phyloP scores from a whole-genome alignment of 2,113 vertebrate genomes.

The Coracopsis vasa region DNA sequence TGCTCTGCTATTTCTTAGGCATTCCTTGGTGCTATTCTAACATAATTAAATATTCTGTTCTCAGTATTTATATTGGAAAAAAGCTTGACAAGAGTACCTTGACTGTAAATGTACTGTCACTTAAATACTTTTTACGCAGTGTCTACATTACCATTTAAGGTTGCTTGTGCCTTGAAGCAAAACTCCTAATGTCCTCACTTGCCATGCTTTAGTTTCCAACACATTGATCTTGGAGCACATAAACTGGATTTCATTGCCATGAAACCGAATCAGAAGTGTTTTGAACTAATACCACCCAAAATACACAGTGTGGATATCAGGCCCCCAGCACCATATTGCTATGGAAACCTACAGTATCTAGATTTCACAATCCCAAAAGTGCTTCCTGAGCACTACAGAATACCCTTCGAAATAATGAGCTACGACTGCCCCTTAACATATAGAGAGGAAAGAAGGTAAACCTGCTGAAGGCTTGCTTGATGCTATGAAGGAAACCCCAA shows the following conservation, averaged over 20 bases:
- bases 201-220: not conserved
- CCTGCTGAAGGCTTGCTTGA: not conserved
- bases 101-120: not conserved
- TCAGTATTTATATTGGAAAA: not conserved
- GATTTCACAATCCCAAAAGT: not conserved
- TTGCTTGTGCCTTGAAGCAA: not conserved
- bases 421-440: not conserved
- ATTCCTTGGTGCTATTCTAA: not conserved
- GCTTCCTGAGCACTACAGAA: not conserved
- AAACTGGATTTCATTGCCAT: not conserved
- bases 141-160: not conserved
- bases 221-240: not conserved
- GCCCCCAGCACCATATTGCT: not conserved
- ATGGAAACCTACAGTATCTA: not conserved
- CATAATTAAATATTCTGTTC: not conserved
- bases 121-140: not conserved
- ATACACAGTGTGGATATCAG: not conserved
- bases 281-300: not conserved
- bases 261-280: not conserved
- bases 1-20: not conserved
- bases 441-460: not conserved
- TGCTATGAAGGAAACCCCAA: not conserved
- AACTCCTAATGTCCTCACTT: not conserved
- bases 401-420: not conserved
- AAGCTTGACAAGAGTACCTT: not conserved